Evolutionary conservation across 2,888 invertebrate genomes (phyloP), one percentile per base, ranked within the genome.

Genomic region (Campoplex capitator): DNA sequence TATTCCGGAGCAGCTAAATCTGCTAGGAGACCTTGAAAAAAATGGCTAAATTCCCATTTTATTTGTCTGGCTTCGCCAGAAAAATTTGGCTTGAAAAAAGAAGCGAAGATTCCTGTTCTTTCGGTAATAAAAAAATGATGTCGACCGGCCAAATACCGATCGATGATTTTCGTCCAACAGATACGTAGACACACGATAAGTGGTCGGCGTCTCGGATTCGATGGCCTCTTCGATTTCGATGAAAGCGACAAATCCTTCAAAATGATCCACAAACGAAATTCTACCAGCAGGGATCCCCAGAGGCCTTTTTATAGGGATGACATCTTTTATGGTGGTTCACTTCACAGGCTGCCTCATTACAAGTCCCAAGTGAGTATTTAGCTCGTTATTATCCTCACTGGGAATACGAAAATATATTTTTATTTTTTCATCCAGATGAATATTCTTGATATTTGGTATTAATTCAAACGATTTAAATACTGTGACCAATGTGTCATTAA

Each of bases 281-380:
- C 92, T 18, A 76, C 90, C 4, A 91, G 90, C 65, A 93, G 93
- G 84, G 95, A 96, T 67, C 96, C 96, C n/a, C 95, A 95, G 73
- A 95, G 98, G 77, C 98, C 98, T 1, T 95, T 98, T 92, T 98
- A 98, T 95, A 96, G 98, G 91, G 98, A 98, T 91, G 99, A 99
- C 93, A 98, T 98, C 88, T 98, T 99, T 96, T 99, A 98, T 93
- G 97, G 97, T 6, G 98, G 97, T 16, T 98, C 98, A 87, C 95
- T 98, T 87, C 96, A 96, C n/a, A 96, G 98, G 89, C 95, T 99
- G 79, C 97, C 98, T 0, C 98, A 98, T 92, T 98, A 98, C 93
- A 97, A 96, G 54, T 98, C 98, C 0, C 96, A 97, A 92, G 95
- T 95, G 91, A 90, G 79, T 70, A 71, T 70, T 56, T 77, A 7